phyloP scores from a whole-genome alignment of 2,888 invertebrate genomes.

The Sepioteuthis lessoniana region DNA sequence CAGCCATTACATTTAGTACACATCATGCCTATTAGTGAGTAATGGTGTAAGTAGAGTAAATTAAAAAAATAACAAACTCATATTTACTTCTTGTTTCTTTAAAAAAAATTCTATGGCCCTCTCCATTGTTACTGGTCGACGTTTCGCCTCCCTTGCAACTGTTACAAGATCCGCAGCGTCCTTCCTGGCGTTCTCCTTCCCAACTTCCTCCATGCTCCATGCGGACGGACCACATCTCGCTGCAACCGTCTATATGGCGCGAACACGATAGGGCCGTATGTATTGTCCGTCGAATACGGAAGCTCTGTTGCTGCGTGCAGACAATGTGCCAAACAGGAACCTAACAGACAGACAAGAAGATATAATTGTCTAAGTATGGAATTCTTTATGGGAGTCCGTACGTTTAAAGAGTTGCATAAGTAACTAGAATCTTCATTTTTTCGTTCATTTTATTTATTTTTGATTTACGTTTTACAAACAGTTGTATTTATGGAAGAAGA shows the following conservation, averaged over 20 bases:
- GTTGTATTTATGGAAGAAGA: not conserved
- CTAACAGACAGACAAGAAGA: not conserved
- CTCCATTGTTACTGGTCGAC: not conserved
- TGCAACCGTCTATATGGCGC: not conserved
- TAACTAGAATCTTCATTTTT: not conserved
- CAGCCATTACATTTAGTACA: not conserved
- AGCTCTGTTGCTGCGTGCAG: not conserved
- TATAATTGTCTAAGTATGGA: constrained; percentile 1
- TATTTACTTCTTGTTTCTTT: not conserved
- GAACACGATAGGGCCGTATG: not conserved
- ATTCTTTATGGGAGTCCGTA: not conserved
- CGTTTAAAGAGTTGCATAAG: not conserved
- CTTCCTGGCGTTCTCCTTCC: not conserved
- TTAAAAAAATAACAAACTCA: not conserved
- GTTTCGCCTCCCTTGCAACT: not conserved
- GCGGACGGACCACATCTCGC: not conserved
- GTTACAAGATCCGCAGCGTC: not conserved
- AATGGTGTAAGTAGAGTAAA: not conserved
- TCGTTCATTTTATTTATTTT: not conserved
- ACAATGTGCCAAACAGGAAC: not conserved
- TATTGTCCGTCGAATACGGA: not conserved
- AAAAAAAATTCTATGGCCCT: not conserved
- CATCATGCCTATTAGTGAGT: not conserved
- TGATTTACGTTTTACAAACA: too few species aligned
- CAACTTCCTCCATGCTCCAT: not conserved